Evolutionary conservation across 2,113 vertebrate genomes (phyloP).

Genomic region (Haliaeetus leucogaster): DNA sequence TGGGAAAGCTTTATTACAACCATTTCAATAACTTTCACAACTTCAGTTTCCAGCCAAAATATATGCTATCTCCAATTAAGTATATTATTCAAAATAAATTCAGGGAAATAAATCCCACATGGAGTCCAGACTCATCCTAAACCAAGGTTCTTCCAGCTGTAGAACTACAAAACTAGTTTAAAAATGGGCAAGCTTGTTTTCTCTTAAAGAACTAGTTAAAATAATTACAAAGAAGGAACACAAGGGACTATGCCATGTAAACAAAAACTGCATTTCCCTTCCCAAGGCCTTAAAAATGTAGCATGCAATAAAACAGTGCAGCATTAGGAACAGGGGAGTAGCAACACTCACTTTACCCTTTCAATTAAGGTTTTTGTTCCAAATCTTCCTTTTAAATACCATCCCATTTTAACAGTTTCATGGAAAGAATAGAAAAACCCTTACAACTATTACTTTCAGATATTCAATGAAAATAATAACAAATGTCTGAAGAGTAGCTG

Average conservation of each 20-base stretch:
- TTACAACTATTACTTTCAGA: not conserved
- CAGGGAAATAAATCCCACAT: not conserved
- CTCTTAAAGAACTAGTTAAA: not conserved
- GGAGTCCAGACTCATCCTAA: not conserved
- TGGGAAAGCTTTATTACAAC: not conserved
- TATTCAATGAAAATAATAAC: not conserved
- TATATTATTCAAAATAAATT: not conserved
- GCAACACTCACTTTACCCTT: not conserved
- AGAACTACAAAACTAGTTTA: not conserved
- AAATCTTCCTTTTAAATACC: not conserved
- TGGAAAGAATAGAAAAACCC: not conserved
- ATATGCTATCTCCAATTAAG: not conserved
- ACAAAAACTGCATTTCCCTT: not conserved
- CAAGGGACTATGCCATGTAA: not conserved
- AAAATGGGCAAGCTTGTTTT: not conserved
- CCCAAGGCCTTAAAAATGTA: not conserved
- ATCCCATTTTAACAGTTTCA: not conserved
- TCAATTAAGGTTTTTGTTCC: not conserved
- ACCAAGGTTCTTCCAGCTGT: not conserved
- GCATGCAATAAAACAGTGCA: not conserved
- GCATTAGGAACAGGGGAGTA: not conserved
- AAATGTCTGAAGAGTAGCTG: not conserved
- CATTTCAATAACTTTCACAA: not conserved
- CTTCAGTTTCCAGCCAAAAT: not conserved
- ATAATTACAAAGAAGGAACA: not conserved